Conservation (phyloP, 2,888 invertebrate species). For the Melinopterus prodromus region DNA sequence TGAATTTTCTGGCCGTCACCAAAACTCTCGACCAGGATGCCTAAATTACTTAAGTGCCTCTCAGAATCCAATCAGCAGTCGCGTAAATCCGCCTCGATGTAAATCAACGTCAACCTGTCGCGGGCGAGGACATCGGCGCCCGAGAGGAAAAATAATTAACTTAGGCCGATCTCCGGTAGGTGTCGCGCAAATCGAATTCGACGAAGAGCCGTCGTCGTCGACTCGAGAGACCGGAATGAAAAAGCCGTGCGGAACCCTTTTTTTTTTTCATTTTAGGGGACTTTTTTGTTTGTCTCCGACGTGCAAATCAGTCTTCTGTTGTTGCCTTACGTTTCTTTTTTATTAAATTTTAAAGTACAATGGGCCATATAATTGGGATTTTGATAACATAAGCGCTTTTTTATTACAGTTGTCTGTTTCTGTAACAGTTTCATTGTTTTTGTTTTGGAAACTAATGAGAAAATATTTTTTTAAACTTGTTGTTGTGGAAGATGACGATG, state of each 20-base stretch:
- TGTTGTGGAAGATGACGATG: no score
- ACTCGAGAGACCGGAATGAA: background rate
- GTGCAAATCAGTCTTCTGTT: no score
- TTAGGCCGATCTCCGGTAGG: conserved; percentile 4
- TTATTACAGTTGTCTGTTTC: no score
- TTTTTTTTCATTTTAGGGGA: background rate
- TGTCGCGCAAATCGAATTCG: background rate
- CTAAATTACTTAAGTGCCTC: conserved; percentile 4
- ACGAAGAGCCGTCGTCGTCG: background rate
- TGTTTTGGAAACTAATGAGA: no score
- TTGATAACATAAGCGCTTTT: no score
- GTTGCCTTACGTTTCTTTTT: no score
- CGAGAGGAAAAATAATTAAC: background rate
- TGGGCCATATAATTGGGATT: no score
- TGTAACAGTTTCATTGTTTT: no score
- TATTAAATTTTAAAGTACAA: no score
- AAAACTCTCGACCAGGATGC: background rate
- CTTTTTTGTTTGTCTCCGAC: background rate
- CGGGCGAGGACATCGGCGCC: background rate
- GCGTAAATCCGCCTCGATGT: conserved; percentile 4
- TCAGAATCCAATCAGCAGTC: conserved; percentile 4
- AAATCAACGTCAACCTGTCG: conserved; percentile 4
- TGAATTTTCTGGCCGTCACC: background rate
- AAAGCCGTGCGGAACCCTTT: background rate
- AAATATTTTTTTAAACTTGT: no score